Conservation (phyloP, 2,888 invertebrate species). For the Laothoe populi region DNA sequence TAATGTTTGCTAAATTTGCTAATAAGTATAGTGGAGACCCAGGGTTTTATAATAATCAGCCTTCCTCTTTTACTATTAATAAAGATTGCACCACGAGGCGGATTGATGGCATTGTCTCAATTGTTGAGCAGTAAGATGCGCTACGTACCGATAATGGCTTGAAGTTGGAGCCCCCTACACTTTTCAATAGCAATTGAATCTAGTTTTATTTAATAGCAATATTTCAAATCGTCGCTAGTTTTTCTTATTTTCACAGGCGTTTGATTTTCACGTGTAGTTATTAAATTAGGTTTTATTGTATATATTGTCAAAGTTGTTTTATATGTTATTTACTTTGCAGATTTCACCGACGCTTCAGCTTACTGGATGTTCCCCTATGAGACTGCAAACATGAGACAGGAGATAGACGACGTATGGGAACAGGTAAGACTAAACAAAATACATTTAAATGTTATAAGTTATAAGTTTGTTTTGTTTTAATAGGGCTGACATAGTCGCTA, state of each 20-base stretch:
- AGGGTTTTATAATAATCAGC: too few relatives aligned
- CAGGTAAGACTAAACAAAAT: conserved; percentile 75
- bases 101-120: too few relatives aligned
- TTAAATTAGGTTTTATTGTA: too few relatives aligned
- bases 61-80: too few relatives aligned
- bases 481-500: too few relatives aligned
- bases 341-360: conserved; percentile 93
- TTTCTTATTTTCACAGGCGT: background rate
- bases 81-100: too few relatives aligned
- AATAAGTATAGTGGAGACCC: too few relatives aligned
- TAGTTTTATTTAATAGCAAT: background rate
- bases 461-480: too few relatives aligned
- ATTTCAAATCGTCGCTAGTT: background rate
- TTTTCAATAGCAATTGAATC: background rate
- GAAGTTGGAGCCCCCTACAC: background rate
- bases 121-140: background rate
- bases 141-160: too few relatives aligned
- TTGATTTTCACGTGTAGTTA: background rate
- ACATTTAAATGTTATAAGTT: too few relatives aligned
- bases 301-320: too few relatives aligned
- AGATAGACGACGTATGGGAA: conserved; percentile 93
- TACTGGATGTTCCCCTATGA: conserved; percentile 96
- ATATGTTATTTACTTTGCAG: conserved; percentile 80
- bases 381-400: conserved; percentile 89
- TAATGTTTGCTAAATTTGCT: too few relatives aligned